Evolutionary conservation across 2,888 invertebrate genomes (phyloP).

Genomic region (Seira ritae): DNA sequence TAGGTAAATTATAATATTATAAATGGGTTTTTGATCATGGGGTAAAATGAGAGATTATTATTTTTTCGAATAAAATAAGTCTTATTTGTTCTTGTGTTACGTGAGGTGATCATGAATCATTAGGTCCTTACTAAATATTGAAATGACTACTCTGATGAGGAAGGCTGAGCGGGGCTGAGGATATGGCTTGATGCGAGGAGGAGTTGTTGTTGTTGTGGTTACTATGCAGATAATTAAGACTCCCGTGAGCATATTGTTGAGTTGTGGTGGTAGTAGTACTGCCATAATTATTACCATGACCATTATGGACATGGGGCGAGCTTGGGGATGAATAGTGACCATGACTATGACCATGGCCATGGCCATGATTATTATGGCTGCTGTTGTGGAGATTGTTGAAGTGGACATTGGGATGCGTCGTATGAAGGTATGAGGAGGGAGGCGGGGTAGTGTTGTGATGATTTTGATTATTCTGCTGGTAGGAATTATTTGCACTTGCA

Average conservation of each 20-base stretch:
- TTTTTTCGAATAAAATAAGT: neutral
- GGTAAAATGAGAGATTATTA: neutral
- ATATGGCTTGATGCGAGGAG: constrained; percentile 48
- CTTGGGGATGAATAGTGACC: neutral
- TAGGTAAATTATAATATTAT: no score
- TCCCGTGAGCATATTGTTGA: constrained; percentile 2
- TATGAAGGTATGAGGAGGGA: neutral
- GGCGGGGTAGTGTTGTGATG: neutral
- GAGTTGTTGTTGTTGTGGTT: constrained; percentile 35
- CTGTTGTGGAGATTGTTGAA: constrained; percentile 24
- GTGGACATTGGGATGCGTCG: neutral
- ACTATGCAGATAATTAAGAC: neutral
- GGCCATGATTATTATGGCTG: neutral
- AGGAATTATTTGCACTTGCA: neutral
- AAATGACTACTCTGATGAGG: constrained; percentile 63
- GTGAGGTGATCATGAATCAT: neutral
- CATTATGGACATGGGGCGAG: neutral
- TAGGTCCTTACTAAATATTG: constrained; percentile 26
- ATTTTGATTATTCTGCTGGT: constrained; percentile 29
- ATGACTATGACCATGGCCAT: no score
- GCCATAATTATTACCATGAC: no score
- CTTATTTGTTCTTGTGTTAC: no score
- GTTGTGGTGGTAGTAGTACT: no score
- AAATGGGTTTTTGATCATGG: no score
- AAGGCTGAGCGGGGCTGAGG: constrained; percentile 56